A percentile compares a stretch with the other conserved stretches of the same genome.
Conservation (phyloP, 2,888 invertebrate species). For the Andrena bucephala region DNA sequence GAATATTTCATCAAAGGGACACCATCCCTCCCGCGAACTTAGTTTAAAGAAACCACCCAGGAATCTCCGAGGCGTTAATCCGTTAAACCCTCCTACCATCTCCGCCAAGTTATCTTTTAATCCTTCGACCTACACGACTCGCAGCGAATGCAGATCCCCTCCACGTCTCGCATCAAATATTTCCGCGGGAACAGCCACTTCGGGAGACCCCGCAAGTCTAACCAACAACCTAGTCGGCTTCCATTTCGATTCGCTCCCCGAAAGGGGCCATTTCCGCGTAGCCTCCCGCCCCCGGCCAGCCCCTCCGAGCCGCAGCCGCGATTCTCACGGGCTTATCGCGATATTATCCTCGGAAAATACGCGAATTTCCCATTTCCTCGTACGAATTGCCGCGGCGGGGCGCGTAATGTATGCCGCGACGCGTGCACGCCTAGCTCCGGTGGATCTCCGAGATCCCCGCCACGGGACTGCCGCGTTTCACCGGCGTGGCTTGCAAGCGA, state of each 20-base stretch:
- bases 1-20: background rate
- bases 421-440: background rate
- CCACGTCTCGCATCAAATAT: background rate
- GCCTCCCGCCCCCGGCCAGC: background rate
- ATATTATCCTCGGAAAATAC: background rate
- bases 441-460: conserved; percentile 42
- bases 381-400: background rate
- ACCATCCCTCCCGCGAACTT: background rate
- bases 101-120: conserved; percentile 42
- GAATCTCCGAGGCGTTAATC: conserved; percentile 32
- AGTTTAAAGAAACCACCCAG: background rate
- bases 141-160: background rate
- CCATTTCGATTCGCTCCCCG: background rate
- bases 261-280: background rate
- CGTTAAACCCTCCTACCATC: conserved; percentile 37
- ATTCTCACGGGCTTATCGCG: conserved; percentile 1
- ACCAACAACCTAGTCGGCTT: background rate
- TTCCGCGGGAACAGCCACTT: background rate
- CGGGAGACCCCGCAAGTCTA: too few species aligned
- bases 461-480: conserved; percentile 6
- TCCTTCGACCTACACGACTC: conserved; percentile 43
- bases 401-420: conserved; percentile 19
- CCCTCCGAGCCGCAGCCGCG: background rate
- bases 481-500: background rate
- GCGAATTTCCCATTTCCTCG: conserved; percentile 5